Evolutionary conservation across 2,113 vertebrate species (phyloP).

Genomic region (Alces alces): DNA sequence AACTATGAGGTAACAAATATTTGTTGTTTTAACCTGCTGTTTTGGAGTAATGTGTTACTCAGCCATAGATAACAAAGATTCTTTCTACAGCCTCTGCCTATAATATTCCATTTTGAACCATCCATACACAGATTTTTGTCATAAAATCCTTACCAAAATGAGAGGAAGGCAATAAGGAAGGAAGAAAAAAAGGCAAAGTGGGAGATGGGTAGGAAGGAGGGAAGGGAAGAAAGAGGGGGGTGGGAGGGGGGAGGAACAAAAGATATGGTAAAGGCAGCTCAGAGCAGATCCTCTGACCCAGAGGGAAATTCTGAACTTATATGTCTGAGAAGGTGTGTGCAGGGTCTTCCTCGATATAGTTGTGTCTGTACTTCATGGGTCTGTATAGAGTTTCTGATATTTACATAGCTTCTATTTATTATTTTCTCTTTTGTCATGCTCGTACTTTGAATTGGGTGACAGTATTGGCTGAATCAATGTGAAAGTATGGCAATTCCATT

Average conservation of each 20-base stretch:
- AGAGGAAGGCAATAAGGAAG: not conserved
- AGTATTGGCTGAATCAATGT: not conserved
- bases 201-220: not conserved
- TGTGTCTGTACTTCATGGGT: not conserved
- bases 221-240: not conserved
- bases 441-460: not conserved
- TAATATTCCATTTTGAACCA: not conserved
- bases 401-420: not conserved
- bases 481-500: not conserved
- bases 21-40: not conserved
- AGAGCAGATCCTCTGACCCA: not conserved
- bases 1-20: not conserved
- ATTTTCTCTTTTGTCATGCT: not conserved
- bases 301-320: not conserved
- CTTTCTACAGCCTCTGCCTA: not conserved
- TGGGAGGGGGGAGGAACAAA: not conserved
- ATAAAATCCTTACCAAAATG: not conserved
- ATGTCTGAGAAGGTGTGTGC: rapidly evolving
- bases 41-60: not conserved
- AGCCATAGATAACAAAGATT: not conserved
- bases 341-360: too few relatives aligned
- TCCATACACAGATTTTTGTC: not conserved
- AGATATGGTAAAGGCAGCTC: not conserved
- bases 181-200: not conserved
- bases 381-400: not conserved